Percentiles rank a stretch among this genome's conserved stretches.
phyloP scores from a whole-genome alignment of 1,140 invertebrate genomes.

The Caerostris extrusa region DNA sequence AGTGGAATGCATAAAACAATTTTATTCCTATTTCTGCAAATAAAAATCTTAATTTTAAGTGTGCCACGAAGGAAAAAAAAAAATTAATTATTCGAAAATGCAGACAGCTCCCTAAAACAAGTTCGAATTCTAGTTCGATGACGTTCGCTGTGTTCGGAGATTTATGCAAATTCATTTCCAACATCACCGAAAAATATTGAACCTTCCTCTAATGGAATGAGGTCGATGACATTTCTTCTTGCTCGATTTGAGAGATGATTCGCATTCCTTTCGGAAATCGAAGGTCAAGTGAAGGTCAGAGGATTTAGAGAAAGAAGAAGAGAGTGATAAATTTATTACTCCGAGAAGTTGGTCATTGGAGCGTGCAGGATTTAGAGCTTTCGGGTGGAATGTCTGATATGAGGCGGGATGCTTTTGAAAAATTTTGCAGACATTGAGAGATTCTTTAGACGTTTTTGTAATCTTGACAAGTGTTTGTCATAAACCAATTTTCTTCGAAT shows the following conservation, averaged over 20 bases:
- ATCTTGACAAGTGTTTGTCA: too few species aligned
- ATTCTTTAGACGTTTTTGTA: not conserved
- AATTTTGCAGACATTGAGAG: not conserved
- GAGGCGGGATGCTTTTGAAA: not conserved
- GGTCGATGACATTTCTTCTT: not conserved
- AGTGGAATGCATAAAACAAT: not conserved
- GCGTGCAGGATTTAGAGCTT: not conserved
- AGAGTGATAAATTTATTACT: not conserved
- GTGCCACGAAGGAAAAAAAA: not conserved
- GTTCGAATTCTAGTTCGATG: not conserved
- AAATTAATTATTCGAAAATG: not conserved
- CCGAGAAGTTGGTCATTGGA: not conserved
- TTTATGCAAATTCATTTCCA: constrained; percentile 17
- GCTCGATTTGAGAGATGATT: not conserved
- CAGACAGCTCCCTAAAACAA: not conserved
- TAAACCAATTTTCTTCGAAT: too few species aligned
- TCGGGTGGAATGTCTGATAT: not conserved
- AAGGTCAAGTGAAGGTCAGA: constrained; percentile 20
- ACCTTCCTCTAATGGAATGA: constrained; percentile 16
- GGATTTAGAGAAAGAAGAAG: not conserved
- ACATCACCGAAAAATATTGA: not conserved
- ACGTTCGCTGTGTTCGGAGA: not conserved
- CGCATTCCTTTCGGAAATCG: not conserved
- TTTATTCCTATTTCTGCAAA: not conserved
- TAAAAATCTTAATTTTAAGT: not conserved